Base-by-base conservation (phyloP, 1,140 invertebrate species). In the Chelonus insularis region DNA sequence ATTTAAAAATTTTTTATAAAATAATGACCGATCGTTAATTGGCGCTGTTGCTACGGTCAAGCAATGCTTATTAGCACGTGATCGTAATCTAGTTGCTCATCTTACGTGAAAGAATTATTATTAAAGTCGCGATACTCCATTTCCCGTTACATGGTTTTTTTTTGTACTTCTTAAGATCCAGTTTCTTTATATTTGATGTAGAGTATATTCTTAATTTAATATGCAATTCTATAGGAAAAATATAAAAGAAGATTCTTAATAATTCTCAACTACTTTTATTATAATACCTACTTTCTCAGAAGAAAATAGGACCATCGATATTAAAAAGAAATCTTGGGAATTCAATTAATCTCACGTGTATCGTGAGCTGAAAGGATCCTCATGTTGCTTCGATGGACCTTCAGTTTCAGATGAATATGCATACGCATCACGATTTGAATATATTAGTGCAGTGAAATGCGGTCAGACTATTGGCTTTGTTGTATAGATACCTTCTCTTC, bases 51-150 rank as follows among this genome's bases (percentile, higher is more conserved):
- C 57, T 39, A 66, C 69, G 72, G 66, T 73, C 66, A 67, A 68
- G 64, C 61, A 68, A 62, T 65, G 69, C 66, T 75, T 72, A 75
- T 76, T 77, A 76, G 63, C 68, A 65, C 63, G 47, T 71, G 60
- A 74, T 76, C 67, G 60, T 72, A 74, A 70, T 76, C 75, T 75
- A 74, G 72, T 76, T 77, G 71, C 66, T 62, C 62, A 54, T 59
- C 50, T 56, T 36, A 67, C 57, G 55, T 63, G 54, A 62, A 62
- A 21, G 34, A 61, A 61, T 61, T 43, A 62, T 61, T 43, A 37
- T 37, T 37, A 9, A n/a, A 18, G 32, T 52, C 43, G 29, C 23
- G 34, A 60, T 18, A 48, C 57, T 56, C 21, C 47, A 55, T 12
- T 52, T 52, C 50, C 14, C 25, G 50, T 21, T 29, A 3, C 7